Evolutionary conservation across 2,797 vertebrate genomes (phyloP).

Genomic region (Lithobates pipiens): DNA sequence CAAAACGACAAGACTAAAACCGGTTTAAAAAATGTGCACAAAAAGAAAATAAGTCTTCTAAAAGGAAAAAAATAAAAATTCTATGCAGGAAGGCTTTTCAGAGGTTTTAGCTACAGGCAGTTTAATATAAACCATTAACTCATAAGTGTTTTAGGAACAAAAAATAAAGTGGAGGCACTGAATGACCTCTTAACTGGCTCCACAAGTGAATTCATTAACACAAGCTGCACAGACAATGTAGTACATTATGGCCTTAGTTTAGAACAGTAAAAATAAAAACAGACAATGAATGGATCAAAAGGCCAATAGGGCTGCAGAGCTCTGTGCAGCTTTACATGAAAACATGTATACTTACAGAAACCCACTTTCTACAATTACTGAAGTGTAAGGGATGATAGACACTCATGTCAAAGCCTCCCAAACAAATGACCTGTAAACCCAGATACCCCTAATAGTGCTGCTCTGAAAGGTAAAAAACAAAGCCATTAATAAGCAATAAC

Average conservation of each 20-base stretch:
- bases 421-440: slow-evolving; percentile 42
- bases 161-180: slow-evolving; percentile 21
- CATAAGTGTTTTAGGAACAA: not conserved
- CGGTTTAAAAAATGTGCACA: too few species aligned
- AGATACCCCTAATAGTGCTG: slow-evolving; percentile 42
- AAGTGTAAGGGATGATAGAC: slow-evolving; percentile 20
- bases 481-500: slow-evolving; percentile 43
- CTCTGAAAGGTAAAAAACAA: slow-evolving; percentile 50
- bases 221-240: slow-evolving; percentile 42
- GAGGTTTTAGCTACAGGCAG: slow-evolving; percentile 15
- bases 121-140: slow-evolving; percentile 2
- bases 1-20: too few species aligned
- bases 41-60: too few species aligned
- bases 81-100: slow-evolving; percentile 35
- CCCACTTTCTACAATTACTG: slow-evolving; percentile 27
- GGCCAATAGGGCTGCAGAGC: not conserved
- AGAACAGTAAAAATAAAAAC: not conserved
- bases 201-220: slow-evolving; percentile 9
- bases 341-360: slow-evolving; percentile 50
- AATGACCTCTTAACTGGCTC: slow-evolving; percentile 14
- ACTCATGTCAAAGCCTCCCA: slow-evolving; percentile 23
- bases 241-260: not conserved
- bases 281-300: not conserved
- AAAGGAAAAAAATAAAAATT: not conserved
- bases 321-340: slow-evolving; percentile 41